These are phyloP conservation scores for Microplitis manilae DNA, from an alignment of 2,888 invertebrate species.

Conservation along the genomic window DNA sequence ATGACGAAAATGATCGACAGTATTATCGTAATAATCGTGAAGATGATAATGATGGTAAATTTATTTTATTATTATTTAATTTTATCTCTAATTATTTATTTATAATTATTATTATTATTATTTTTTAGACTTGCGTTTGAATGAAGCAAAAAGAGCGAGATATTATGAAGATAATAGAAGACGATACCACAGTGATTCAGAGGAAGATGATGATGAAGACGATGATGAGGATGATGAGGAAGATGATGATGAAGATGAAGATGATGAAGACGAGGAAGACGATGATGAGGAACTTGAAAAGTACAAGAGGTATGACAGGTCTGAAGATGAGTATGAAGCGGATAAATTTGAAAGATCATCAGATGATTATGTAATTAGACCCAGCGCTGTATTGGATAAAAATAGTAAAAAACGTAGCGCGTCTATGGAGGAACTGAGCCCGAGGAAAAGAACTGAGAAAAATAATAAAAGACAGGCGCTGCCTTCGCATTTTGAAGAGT, in stretches of 20 bases:
- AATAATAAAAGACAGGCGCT: constrained; percentile 27
- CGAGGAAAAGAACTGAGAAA: constrained; percentile 29
- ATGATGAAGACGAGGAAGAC: constrained; percentile 52
- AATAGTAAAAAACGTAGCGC: constrained; percentile 61
- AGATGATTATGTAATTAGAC: constrained; percentile 57
- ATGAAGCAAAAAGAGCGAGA: constrained; percentile 39
- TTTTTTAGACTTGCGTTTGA: constrained; percentile 36
- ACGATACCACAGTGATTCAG: constrained; percentile 14
- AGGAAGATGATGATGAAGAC: constrained; percentile 40
- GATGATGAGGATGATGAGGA: constrained; percentile 49
- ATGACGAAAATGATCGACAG: constrained; percentile 54
- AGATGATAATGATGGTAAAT: constrained; percentile 28
- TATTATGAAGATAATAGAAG: neutral
- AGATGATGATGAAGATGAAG: constrained; percentile 54
- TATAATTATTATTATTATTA: neutral
- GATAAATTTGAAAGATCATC: constrained; percentile 62
- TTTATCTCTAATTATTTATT: neutral
- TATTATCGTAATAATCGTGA: constrained; percentile 44
- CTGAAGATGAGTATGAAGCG: constrained; percentile 56
- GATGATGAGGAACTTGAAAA: constrained; percentile 58
- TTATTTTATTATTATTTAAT: neutral
- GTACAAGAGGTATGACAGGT: neutral
- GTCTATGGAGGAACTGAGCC: constrained; percentile 64
- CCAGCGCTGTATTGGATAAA: constrained; percentile 47
- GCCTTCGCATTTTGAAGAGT: neutral